A percentile compares a stretch with the other conserved stretches of the same genome.
Evolutionary conservation across 2,888 invertebrate genomes (phyloP).

Genomic region (Deilephila porcellus): DNA sequence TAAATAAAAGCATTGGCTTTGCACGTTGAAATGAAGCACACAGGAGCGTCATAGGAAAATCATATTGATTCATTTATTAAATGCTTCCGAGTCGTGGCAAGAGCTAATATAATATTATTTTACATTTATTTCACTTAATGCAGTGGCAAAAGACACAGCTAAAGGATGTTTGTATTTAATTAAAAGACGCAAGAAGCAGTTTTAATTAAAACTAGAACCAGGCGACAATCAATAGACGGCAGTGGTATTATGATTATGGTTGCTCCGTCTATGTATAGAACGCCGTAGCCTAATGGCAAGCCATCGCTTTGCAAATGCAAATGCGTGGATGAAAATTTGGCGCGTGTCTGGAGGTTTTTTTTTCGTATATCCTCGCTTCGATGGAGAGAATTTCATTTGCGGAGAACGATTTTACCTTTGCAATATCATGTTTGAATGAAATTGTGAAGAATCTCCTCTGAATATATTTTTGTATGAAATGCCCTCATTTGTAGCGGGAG

Average conservation of each 20-base stretch:
- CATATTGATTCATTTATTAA: neutral
- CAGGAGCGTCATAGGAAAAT: neutral
- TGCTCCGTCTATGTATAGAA: neutral
- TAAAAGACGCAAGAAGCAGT: constrained; percentile 33
- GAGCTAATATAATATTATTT: neutral
- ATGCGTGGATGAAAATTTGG: constrained; percentile 15
- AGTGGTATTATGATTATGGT: constrained; percentile 30
- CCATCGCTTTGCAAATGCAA: constrained; percentile 25
- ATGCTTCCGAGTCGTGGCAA: neutral
- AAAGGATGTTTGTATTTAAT: constrained; percentile 38
- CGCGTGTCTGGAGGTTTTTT: neutral
- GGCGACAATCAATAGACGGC: constrained; percentile 24
- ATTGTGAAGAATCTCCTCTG: neutral
- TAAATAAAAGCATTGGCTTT: neutral
- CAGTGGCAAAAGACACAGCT: neutral
- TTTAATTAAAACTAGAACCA: constrained; percentile 31
- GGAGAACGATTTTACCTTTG: constrained; percentile 7
- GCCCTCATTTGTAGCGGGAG: constrained; percentile 7
- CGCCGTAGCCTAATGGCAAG: neutral
- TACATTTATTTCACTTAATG: neutral
- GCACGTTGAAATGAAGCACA: neutral
- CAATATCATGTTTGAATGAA: neutral
- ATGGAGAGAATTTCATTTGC: neutral
- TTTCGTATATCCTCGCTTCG: constrained; percentile 1
- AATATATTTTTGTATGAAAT: constrained; percentile 13